Evolutionary conservation across 2,113 vertebrate genomes (phyloP).

Genomic region (Telmatochromis brichardi): DNA sequence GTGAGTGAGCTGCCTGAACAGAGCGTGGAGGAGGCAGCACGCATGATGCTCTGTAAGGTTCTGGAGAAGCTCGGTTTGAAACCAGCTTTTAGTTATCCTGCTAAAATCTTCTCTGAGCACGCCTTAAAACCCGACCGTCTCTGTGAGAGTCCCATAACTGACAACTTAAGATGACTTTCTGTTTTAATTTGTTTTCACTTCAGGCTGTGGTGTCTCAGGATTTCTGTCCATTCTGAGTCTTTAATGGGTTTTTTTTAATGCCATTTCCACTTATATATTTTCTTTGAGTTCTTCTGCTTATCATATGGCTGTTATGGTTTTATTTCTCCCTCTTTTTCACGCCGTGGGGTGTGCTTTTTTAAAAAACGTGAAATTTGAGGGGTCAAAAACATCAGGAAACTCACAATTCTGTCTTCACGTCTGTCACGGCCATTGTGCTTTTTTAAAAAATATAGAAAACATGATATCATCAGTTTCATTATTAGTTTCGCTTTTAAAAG

Average conservation of each 20-base stretch:
- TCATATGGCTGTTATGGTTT: neutral
- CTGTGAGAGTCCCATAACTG: neutral
- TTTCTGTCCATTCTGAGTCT: neutral
- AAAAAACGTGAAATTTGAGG: neutral
- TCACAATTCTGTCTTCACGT: neutral
- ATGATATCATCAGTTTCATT: neutral
- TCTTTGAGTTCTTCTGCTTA: neutral
- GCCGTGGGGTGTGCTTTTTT: accelerated
- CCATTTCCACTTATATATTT: neutral
- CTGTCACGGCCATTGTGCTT: neutral
- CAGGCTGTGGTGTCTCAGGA: neutral
- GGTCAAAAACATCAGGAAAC: neutral
- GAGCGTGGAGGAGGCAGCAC: neutral
- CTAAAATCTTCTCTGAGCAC: neutral
- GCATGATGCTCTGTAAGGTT: neutral
- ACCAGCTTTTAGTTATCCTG: neutral
- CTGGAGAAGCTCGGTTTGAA: neutral
- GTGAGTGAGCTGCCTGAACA: neutral
- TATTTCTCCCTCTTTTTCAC: neutral
- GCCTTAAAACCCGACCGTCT: neutral
- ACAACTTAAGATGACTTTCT: neutral
- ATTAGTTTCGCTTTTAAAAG: neutral
- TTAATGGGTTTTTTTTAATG: accelerated
- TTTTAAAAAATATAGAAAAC: neutral
- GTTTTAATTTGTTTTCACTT: neutral